phyloP scores from a whole-genome alignment of 2,888 invertebrate species.

The Lottia gigantea region DNA sequence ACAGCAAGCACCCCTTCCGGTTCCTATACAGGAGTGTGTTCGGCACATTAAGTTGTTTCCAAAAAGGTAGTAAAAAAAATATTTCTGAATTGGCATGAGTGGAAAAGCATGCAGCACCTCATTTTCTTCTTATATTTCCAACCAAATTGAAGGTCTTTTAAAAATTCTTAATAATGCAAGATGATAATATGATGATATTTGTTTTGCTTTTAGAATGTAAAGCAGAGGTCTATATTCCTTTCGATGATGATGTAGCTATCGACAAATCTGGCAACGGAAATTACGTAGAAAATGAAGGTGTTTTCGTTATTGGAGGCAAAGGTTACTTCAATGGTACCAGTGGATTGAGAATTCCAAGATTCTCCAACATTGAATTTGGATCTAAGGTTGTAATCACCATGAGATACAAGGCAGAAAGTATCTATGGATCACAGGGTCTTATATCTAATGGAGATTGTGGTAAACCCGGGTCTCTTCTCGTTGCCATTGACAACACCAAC shows the following conservation, averaged over 20 bases:
- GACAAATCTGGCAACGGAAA: neutral
- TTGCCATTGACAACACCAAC: slow-evolving; percentile 29
- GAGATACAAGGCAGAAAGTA: slow-evolving; percentile 31
- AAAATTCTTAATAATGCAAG: no score
- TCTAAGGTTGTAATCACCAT: slow-evolving; percentile 36
- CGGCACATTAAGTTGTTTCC: neutral
- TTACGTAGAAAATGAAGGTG: slow-evolving; percentile 31
- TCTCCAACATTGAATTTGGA: slow-evolving; percentile 40
- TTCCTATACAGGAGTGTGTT: neutral
- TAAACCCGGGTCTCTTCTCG: slow-evolving; percentile 33
- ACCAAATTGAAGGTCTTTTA: no score
- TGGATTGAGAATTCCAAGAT: slow-evolving; percentile 38
- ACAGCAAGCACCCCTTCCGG: no score
- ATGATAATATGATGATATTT: no score
- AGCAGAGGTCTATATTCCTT: slow-evolving; percentile 38
- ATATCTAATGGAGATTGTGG: slow-evolving; percentile 43
- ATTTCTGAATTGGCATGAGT: neutral
- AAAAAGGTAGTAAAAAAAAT: neutral
- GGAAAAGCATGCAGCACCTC: no score
- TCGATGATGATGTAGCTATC: slow-evolving; percentile 27
- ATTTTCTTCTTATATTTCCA: no score
- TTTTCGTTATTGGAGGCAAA: slow-evolving; percentile 30
- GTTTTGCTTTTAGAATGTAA: slow-evolving; percentile 32
- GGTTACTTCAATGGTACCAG: slow-evolving; percentile 39
- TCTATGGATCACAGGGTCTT: slow-evolving; percentile 22